Percentiles rank a stretch among this genome's conserved stretches.
phyloP scores from a whole-genome alignment of 1,140 invertebrate species.

The Euborellia annulipes region DNA sequence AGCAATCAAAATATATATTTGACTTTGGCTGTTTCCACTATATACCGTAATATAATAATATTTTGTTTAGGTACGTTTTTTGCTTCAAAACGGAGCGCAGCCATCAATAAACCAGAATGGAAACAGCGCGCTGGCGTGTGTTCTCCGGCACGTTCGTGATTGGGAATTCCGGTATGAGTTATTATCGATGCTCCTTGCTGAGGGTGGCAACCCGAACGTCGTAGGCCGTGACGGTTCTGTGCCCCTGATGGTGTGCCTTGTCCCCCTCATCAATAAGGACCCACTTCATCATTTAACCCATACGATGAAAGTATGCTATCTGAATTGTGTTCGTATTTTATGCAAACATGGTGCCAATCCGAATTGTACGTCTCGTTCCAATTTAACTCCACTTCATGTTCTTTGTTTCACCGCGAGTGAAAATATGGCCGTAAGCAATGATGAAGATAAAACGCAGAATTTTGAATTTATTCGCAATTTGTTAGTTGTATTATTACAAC shows the following conservation, averaged over 20 bases:
- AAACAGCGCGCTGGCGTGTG: conserved; percentile 53
- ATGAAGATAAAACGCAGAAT: conserved; percentile 41
- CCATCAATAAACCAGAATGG: conserved; percentile 51
- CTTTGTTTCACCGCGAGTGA: conserved; percentile 55
- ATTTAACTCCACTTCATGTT: conserved; percentile 53
- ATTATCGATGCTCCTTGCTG: conserved; percentile 49
- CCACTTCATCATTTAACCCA: conserved; percentile 56
- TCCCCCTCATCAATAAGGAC: conserved; percentile 58
- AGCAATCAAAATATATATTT: no score
- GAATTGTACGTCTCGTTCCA: conserved; percentile 51
- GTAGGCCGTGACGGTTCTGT: conserved; percentile 53
- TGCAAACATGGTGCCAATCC: conserved; percentile 53
- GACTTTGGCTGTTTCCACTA: no score
- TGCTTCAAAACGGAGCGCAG: conserved; percentile 45
- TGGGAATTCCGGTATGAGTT: conserved; percentile 61
- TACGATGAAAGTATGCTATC: conserved; percentile 57
- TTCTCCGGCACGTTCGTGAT: conserved; percentile 53
- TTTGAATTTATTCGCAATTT: conserved; percentile 50
- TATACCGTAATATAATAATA: neutral
- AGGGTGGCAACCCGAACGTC: conserved; percentile 49
- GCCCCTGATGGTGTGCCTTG: conserved; percentile 54
- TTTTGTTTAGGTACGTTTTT: conserved; percentile 25
- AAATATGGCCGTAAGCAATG: conserved; percentile 45
- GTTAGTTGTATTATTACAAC: conserved; percentile 45
- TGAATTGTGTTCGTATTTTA: conserved; percentile 53